Evolutionary conservation across 2,888 invertebrate species (phyloP).

Genomic region (Andrena bicolor): DNA sequence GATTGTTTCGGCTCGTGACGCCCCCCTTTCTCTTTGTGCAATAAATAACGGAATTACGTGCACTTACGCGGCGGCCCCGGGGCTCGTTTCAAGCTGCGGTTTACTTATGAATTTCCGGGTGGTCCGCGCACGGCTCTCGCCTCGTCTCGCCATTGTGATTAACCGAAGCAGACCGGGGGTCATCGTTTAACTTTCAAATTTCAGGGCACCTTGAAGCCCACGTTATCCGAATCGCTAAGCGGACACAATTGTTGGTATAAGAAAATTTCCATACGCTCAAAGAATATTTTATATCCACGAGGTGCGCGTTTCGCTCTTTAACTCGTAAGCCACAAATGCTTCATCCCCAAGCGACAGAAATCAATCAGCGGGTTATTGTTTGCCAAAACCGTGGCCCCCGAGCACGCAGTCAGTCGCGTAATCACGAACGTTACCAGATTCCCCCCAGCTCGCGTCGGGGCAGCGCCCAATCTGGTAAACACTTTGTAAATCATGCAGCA

Average conservation of each 20-base stretch:
- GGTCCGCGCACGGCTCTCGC: neutral
- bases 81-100: conserved; percentile 14
- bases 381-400: no score
- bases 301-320: no score
- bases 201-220: no score
- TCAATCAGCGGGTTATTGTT: no score
- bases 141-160: neutral
- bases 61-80: neutral
- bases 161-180: neutral
- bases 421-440: conserved; percentile 16
- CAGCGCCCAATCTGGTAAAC: conserved; percentile 35
- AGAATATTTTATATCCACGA: no score
- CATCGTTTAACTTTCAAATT: neutral
- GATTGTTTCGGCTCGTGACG: conserved; percentile 24
- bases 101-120: conserved; percentile 19
- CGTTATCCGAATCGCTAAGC: no score
- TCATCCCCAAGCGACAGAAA: no score
- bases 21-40: conserved; percentile 13
- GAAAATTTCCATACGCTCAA: no score
- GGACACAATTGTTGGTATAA: no score
- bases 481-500: conserved; percentile 57
- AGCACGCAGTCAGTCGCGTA: conserved; percentile 1
- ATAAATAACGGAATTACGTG: conserved; percentile 46
- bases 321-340: no score
- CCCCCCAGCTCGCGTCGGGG: conserved; percentile 18